A percentile compares a stretch with the other conserved stretches of the same genome.
These are phyloP conservation scores for Cygnus atratus DNA, from an alignment of 2,113 vertebrate genomes.

Conservation along the genomic window DNA sequence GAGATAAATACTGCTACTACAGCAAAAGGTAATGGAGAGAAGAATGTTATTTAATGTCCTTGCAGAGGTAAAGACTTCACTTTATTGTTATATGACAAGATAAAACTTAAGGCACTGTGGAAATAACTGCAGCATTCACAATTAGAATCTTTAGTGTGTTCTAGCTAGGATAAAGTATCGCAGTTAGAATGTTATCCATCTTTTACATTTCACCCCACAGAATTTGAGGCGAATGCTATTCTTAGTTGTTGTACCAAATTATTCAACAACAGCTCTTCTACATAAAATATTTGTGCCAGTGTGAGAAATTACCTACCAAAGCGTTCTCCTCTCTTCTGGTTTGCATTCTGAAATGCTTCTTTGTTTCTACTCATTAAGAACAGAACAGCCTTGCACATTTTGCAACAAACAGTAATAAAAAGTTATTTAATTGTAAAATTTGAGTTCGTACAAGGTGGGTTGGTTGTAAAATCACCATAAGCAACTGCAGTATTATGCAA, in stretches of 20 bases:
- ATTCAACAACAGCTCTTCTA: not conserved
- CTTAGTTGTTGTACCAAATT: not conserved
- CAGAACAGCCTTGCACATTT: not conserved
- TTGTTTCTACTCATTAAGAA: not conserved
- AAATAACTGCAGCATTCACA: constrained; percentile 10
- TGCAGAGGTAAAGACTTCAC: constrained; percentile 49
- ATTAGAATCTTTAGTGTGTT: not conserved
- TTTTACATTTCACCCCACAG: not conserved
- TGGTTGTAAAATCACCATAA: not conserved
- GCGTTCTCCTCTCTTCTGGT: not conserved
- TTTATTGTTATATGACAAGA: not conserved
- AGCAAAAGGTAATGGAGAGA: constrained; percentile 63
- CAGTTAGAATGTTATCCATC: not conserved
- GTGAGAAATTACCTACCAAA: not conserved
- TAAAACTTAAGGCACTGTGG: constrained; percentile 32
- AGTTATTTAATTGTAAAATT: not conserved
- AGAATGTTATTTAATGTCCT: constrained; percentile 54
- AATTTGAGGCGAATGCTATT: not conserved
- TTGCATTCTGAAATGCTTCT: not conserved
- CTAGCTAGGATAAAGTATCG: not conserved
- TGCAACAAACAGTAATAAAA: not conserved
- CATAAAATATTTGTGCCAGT: not conserved
- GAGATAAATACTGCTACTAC: constrained; percentile 46
- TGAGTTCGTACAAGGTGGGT: not conserved
- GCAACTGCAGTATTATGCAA: not conserved